These are phyloP conservation scores for Nomia melanderi DNA, from an alignment of 1,140 invertebrate species.

Conservation along the genomic window DNA sequence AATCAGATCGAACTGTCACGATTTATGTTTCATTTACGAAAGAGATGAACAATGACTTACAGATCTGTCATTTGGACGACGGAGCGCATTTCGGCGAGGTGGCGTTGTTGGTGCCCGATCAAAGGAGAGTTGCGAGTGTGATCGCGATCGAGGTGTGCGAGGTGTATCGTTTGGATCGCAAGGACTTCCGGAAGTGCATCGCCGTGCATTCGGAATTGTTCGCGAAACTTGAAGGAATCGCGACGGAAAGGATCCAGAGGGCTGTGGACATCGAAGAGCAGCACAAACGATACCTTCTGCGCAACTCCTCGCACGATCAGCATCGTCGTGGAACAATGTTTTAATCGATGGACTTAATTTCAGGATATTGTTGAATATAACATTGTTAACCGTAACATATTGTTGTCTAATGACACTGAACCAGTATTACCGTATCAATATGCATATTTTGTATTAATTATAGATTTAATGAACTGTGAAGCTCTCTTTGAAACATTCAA, in stretches of 20 bases:
- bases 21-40: too few species aligned
- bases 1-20: too few species aligned
- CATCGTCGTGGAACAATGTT: too few species aligned
- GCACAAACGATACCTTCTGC: constrained; percentile 63
- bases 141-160: constrained; percentile 76
- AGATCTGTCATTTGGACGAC: constrained; percentile 82
- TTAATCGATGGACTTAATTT: too few species aligned
- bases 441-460: too few species aligned
- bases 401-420: too few species aligned
- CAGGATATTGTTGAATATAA: too few species aligned
- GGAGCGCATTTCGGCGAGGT: constrained; percentile 82
- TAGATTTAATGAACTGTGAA: too few species aligned
- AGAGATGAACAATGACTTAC: neutral
- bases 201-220: constrained; percentile 70
- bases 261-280: constrained; percentile 72
- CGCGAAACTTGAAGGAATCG: constrained; percentile 71
- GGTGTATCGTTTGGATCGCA: constrained; percentile 76
- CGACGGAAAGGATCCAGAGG: constrained; percentile 71
- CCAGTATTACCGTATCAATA: too few species aligned
- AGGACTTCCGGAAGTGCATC: constrained; percentile 80
- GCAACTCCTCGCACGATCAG: constrained; percentile 19
- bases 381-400: too few species aligned
- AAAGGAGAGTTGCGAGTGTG: constrained; percentile 74
- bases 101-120: constrained; percentile 76
- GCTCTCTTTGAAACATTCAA: too few species aligned